A percentile compares a stretch with the other conserved stretches of the same genome.
Evolutionary conservation across 1,140 invertebrate species (phyloP).

Genomic region (Drosophila neocordata): DNA sequence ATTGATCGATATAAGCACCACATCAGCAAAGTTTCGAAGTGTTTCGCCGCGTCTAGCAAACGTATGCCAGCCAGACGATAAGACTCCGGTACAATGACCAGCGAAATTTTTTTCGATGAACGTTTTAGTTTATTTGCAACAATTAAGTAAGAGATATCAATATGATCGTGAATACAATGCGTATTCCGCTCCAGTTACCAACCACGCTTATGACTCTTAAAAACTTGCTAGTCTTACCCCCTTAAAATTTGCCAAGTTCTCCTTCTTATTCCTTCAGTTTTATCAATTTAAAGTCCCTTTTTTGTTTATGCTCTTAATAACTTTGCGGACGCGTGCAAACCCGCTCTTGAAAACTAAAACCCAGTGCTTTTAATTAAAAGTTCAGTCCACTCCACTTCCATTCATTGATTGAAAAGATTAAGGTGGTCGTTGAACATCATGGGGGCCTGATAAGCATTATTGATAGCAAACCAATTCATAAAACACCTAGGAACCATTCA

Average conservation of each 20-base stretch:
- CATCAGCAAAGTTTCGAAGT: not conserved
- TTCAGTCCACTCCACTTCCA: constrained; percentile 8
- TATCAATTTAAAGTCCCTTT: not conserved
- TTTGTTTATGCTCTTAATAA: not conserved
- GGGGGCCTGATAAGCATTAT: not conserved
- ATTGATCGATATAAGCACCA: not conserved
- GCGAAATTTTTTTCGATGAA: not conserved
- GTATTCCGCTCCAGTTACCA: too few relatives aligned
- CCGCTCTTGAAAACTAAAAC: not conserved
- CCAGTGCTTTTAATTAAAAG: not conserved
- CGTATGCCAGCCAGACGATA: not conserved
- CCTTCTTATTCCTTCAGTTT: not conserved
- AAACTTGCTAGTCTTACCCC: not conserved
- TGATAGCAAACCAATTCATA: not conserved
- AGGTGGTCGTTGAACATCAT: not conserved
- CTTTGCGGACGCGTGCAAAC: not conserved
- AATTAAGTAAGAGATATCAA: constrained; percentile 35
- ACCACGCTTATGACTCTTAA: too few relatives aligned
- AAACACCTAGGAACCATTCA: not conserved
- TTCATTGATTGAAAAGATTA: constrained; percentile 3
- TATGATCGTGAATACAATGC: constrained; percentile 80
- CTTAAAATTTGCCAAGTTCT: not conserved
- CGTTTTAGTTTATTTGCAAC: not conserved
- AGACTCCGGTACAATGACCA: not conserved
- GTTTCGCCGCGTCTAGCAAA: too few relatives aligned